These are phyloP conservation scores for Macquaria australasica DNA, from an alignment of 2,113 vertebrate genomes.

Conservation along the genomic window DNA sequence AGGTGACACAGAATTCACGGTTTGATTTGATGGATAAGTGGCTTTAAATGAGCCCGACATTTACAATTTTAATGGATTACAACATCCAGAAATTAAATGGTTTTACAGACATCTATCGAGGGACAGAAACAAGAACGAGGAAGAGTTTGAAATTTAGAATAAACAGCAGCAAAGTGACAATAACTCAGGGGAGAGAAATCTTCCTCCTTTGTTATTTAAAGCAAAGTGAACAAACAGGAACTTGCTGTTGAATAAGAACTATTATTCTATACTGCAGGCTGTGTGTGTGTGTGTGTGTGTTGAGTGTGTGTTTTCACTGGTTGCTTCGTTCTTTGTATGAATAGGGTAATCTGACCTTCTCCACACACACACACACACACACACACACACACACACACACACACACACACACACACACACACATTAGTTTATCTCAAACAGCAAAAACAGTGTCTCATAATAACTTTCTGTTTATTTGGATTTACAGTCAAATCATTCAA, in stretches of 20 bases:
- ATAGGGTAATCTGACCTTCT: constrained; percentile 18
- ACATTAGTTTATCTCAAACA: background rate
- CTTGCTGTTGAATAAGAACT: constrained; percentile 53
- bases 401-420: too few relatives aligned
- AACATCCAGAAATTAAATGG: background rate
- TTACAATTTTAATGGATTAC: background rate
- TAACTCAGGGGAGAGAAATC: background rate
- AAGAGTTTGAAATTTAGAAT: background rate
- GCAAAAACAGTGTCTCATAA: background rate
- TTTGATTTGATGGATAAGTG: background rate
- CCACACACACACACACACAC: background rate
- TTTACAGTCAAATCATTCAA: background rate
- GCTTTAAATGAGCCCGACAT: background rate
- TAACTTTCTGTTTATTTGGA: background rate
- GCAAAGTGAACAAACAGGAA: constrained; percentile 19
- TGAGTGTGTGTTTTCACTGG: background rate
- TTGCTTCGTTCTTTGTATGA: background rate
- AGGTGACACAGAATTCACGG: background rate
- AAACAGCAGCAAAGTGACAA: background rate
- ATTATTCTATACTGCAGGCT: constrained; percentile 32
- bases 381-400: background rate
- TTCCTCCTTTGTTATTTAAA: constrained; percentile 1
- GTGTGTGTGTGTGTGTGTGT: constrained; percentile 3
- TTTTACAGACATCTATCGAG: background rate
- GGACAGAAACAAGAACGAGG: background rate